Base-by-base conservation (phyloP, 2,888 invertebrate species). In the Metopia argyrocephala region DNA sequence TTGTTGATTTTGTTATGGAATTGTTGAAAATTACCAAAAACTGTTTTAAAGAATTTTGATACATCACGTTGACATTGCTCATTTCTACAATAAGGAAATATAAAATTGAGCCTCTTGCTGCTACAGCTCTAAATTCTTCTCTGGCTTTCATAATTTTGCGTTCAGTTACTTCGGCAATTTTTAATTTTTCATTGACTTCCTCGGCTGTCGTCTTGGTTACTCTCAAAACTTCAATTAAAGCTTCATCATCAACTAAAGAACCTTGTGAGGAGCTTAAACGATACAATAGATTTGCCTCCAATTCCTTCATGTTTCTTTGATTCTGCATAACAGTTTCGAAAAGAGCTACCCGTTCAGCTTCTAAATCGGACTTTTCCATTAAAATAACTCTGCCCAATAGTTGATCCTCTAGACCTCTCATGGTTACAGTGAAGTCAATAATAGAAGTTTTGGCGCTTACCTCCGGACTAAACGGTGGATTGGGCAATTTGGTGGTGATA, bases 41-140 rank as follows among this genome's bases (percentile, higher is more conserved):
- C 89, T 98, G 98, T 87, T 96, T 96, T 64, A 98, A 91, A 0
- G 98, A 97, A 85, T 98, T 98, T 90, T 98, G 98, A 88, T 98
- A 98, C 98, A 98, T 98, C 7, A 94, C 93, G 88, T 98, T 98
- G 0, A 98, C 98, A 87, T 97, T 95, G 86, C 96, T 96, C 98
- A 98, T 98, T 91, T 98, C 98, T 0, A 98, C 98, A 80, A 98
- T 98, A 50, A 98, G 92, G 89, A 98, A 98, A 88, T 98, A 98
- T 1, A 98, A 91, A 74, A 98, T 97, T 0, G 97, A 97, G 18
- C 98, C 98, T 84, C 98, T 92, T 0, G 96, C 96, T 2, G 98
- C 98, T 0, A 98, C 98, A 0, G 98, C 96, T 84, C 98, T 93
- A 89, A 97, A 98, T 89, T 98, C 98, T 91, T 98, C 98, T 74